Evolutionary conservation across 2,797 vertebrate genomes (phyloP).

Genomic region (Mormyrus hasselquistii): DNA sequence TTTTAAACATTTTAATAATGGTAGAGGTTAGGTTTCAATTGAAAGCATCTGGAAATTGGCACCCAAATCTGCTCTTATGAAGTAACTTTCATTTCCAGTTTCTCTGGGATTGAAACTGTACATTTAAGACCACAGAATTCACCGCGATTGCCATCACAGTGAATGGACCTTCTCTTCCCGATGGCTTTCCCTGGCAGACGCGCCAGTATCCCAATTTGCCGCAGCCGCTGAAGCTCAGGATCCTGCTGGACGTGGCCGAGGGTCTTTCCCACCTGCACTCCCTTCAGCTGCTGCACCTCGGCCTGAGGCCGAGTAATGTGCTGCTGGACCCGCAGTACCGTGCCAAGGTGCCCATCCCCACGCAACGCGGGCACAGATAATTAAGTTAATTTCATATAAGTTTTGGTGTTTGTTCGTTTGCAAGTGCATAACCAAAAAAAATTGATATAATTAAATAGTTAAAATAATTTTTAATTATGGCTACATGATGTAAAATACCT

Average conservation of each 20-base stretch:
- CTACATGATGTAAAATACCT: neutral
- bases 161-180: neutral
- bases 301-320: slow-evolving; percentile 58
- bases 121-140: neutral
- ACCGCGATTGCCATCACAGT: neutral
- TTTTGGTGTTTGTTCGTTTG: neutral
- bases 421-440: neutral
- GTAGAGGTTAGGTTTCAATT: neutral
- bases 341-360: slow-evolving; percentile 52
- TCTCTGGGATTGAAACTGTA: neutral
- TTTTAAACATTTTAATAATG: neutral
- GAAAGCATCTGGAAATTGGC: neutral
- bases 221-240: slow-evolving; percentile 40
- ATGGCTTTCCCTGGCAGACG: slow-evolving; percentile 34
- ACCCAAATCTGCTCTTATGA: neutral
- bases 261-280: slow-evolving; percentile 54
- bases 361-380: neutral
- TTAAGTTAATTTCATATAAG: neutral
- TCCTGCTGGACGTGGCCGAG: slow-evolving; percentile 52
- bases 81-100: neutral
- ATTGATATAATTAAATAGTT: neutral
- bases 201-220: slow-evolving; percentile 49
- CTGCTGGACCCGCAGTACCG: slow-evolving; percentile 52
- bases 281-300: slow-evolving; percentile 42
- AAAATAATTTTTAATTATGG: neutral